Percentiles rank a stretch among this genome's conserved stretches.
Conservation (phyloP, 2,888 invertebrate genomes). For the Habroteleia sp. region DNA sequence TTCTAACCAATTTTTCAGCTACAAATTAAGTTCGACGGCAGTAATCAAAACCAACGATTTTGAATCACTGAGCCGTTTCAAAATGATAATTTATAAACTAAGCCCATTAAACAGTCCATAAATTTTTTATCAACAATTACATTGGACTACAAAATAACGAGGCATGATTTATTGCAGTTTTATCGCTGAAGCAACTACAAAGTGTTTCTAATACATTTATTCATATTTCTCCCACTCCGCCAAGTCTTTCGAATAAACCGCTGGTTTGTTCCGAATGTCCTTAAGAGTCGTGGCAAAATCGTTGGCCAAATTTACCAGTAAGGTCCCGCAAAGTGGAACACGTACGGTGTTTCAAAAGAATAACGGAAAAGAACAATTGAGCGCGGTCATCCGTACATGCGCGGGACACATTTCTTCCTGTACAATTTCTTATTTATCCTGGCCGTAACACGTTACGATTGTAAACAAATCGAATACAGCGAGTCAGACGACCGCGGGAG, state of each 20-base stretch:
- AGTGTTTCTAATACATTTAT: conserved; percentile 7
- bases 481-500: neutral
- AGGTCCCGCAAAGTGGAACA: conserved; percentile 1
- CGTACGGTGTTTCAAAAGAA: neutral
- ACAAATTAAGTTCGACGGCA: no score
- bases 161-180: conserved; percentile 4
- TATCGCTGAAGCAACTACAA: neutral
- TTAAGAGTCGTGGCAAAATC: neutral
- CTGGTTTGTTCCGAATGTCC: neutral
- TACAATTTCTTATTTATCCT: conserved; percentile 16
- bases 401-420: neutral
- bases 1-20: no score
- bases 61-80: no score
- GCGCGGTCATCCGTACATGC: conserved; percentile 6
- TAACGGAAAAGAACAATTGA: conserved; percentile 26
- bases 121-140: neutral
- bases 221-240: neutral
- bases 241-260: no score
- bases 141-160: conserved; percentile 2
- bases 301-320: neutral
- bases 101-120: neutral
- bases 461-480: conserved; percentile 27
- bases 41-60: no score
- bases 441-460: conserved; percentile 17
- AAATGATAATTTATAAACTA: neutral